A percentile compares a stretch with the other conserved stretches of the same genome.
phyloP scores from a whole-genome alignment of 1,140 invertebrate genomes.

The Agrypnia vestita region DNA sequence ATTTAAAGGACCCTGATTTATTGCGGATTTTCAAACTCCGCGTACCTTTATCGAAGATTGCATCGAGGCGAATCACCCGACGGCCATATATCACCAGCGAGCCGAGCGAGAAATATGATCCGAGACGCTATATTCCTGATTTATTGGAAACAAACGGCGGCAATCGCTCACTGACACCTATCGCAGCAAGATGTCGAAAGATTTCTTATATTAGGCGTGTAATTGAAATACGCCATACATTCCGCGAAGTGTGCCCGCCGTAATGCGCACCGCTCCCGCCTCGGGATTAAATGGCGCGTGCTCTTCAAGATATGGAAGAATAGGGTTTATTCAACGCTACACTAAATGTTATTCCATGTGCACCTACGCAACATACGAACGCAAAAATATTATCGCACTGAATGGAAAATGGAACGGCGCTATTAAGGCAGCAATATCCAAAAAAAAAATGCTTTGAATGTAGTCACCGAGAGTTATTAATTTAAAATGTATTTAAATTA shows the following conservation, averaged over 20 bases:
- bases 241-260: slow-evolving; percentile 7
- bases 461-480: no score
- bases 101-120: slow-evolving; percentile 3
- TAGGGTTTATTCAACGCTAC: neutral
- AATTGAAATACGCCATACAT: slow-evolving; percentile 49
- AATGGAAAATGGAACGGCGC: no score
- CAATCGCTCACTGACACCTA: slow-evolving; percentile 32
- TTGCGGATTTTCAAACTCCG: no score
- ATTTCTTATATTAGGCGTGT: slow-evolving; percentile 49
- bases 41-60: no score
- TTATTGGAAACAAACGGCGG: slow-evolving; percentile 42
- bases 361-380: no score
- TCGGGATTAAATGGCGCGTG: slow-evolving; percentile 9
- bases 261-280: neutral
- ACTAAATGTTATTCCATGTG: neutral
- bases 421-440: no score
- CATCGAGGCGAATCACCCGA: neutral
- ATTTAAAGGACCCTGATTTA: no score
- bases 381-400: no score
- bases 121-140: slow-evolving; percentile 29
- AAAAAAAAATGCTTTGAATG: no score
- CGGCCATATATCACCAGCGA: no score
- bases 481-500: no score
- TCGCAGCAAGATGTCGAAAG: slow-evolving; percentile 25
- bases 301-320: slow-evolving; percentile 4